phyloP scores from a whole-genome alignment of 2,797 vertebrate species.

The Numenius phaeopus region DNA sequence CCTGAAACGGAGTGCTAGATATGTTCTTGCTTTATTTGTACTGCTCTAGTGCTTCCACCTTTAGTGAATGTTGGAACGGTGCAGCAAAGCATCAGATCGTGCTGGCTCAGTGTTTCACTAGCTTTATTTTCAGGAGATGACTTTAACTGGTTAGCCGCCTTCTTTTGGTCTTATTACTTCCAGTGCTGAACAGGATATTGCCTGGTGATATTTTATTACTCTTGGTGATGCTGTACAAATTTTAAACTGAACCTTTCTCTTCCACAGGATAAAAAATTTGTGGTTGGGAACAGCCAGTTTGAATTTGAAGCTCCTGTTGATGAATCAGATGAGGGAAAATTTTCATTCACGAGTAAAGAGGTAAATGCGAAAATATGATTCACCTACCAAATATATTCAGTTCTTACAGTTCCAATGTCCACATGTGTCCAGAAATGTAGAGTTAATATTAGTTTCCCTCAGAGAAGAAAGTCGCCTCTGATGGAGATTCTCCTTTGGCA shows the following conservation, averaged over 20 bases:
- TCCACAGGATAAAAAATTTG: conserved; percentile 51
- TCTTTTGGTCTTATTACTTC: not conserved
- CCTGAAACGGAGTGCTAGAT: not conserved
- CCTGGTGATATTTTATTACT: not conserved
- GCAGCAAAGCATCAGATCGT: not conserved
- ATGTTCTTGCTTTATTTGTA: not conserved
- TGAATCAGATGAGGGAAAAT: conserved; percentile 44
- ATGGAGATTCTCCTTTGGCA: not conserved
- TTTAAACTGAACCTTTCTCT: conserved; percentile 50
- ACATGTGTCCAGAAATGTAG: not conserved
- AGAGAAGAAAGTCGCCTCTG: not conserved
- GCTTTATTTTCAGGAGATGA: not conserved
- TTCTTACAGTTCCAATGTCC: not conserved
- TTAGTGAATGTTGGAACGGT: not conserved
- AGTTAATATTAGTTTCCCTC: not conserved
- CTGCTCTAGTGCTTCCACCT: not conserved
- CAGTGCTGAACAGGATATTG: not conserved
- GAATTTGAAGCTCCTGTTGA: conserved; percentile 69
- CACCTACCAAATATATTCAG: not conserved
- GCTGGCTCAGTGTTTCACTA: not conserved
- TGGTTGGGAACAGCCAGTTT: conserved; percentile 75
- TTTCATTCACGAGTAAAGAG: conserved; percentile 77
- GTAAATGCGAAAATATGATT: conserved; percentile 49
- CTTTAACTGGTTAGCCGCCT: not conserved
- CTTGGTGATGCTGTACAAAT: not conserved